These are phyloP conservation scores for Oryzias dopingdopingensis DNA, from an alignment of 2,797 vertebrate genomes.

Conservation along the genomic window DNA sequence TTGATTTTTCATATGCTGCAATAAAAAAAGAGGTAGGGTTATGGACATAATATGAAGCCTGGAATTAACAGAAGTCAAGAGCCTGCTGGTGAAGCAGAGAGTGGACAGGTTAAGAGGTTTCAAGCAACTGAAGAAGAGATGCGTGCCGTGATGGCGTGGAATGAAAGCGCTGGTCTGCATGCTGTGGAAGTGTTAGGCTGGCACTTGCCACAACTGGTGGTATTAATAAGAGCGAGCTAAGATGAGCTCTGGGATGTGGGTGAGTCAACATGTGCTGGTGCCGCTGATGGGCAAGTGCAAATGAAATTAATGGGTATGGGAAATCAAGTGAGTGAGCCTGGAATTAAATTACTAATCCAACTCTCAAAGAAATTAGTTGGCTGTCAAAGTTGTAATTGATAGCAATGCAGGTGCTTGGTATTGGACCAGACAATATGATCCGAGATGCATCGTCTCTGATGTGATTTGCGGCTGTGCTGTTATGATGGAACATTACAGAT, in stretches of 20 bases:
- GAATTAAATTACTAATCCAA: conserved; percentile 83
- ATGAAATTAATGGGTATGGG: conserved; percentile 85
- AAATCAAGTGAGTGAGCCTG: conserved; percentile 81
- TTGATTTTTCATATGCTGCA: too few species aligned
- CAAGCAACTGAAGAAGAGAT: conserved; percentile 59
- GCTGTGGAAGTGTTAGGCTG: conserved; percentile 53
- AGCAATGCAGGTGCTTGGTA: conserved; percentile 71
- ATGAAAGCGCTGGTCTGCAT: conserved; percentile 46
- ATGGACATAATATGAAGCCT: not conserved
- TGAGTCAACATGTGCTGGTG: conserved; percentile 76
- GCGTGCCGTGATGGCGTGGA: conserved; percentile 45
- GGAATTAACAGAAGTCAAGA: conserved; percentile 34
- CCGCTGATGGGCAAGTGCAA: conserved; percentile 79
- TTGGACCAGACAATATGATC: conserved; percentile 80
- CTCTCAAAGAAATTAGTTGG: conserved; percentile 81
- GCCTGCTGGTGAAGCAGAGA: conserved; percentile 46
- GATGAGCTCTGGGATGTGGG: conserved; percentile 80
- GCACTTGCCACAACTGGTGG: conserved; percentile 64
- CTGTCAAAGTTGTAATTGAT: conserved; percentile 86
- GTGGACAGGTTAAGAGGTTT: conserved; percentile 71
- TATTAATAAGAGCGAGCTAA: conserved; percentile 75
- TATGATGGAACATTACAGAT: conserved; percentile 81
- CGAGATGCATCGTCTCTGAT: conserved; percentile 71
- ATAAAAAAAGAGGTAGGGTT: conserved; percentile 1
- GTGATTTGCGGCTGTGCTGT: conserved; percentile 78